These are phyloP conservation scores for Epizoanthus illoricatus DNA, from an alignment of 92 coral and sea anemone species.

Conservation along the genomic window DNA sequence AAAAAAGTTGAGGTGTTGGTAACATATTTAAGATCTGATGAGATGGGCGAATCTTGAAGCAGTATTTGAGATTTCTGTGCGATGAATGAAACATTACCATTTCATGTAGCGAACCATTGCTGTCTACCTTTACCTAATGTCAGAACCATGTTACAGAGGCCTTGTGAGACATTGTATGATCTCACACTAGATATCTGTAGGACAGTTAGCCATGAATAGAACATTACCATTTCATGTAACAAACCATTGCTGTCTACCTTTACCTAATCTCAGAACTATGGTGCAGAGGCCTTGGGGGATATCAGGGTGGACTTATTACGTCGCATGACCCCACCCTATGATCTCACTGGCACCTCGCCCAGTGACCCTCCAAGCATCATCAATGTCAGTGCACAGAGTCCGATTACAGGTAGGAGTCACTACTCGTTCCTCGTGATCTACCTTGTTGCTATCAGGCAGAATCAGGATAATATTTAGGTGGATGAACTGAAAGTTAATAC, in stretches of 20 bases:
- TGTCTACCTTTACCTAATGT: too few relatives aligned
- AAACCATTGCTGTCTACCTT: too few relatives aligned
- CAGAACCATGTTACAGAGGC: slow-evolving; percentile 85
- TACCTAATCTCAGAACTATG: slow-evolving; percentile 56
- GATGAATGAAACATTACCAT: neutral
- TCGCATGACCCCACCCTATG: slow-evolving; percentile 89
- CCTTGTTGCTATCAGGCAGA: neutral
- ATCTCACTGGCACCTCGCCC: slow-evolving; percentile 67
- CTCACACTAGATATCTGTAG: neutral
- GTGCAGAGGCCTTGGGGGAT: slow-evolving; percentile 86
- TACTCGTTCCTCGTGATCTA: neutral
- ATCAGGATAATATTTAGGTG: neutral
- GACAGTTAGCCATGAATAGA: neutral
- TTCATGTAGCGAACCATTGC: neutral
- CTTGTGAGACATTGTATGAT: slow-evolving; percentile 81
- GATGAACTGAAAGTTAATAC: neutral
- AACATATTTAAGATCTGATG: too few relatives aligned
- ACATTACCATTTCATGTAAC: neutral
- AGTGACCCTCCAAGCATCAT: slow-evolving; percentile 74
- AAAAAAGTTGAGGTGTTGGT: too few relatives aligned
- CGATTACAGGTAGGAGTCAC: slow-evolving; percentile 38
- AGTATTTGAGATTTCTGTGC: too few relatives aligned
- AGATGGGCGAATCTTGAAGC: too few relatives aligned
- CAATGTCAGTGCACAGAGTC: slow-evolving; percentile 70
- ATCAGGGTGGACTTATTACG: slow-evolving; percentile 85